A percentile compares a stretch with the other conserved stretches of the same genome.
Conservation (phyloP, 35 echinoderm and acorn worm species). For the Nesometra sesokonis region DNA sequence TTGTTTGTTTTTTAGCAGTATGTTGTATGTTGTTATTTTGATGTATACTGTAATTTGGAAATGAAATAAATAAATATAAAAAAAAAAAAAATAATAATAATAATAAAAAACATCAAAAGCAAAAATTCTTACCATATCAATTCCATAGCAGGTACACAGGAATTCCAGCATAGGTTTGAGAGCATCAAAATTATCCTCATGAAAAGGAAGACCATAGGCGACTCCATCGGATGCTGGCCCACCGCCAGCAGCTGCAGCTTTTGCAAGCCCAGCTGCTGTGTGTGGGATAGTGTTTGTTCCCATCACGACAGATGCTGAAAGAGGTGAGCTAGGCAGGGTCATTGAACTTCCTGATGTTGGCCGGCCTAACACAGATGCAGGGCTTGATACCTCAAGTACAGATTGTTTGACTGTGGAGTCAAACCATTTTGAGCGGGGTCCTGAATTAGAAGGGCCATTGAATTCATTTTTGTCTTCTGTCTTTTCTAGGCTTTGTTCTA, state of each 20-base stretch:
- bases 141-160: constrained; percentile 63
- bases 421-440: neutral
- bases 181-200: constrained; percentile 49
- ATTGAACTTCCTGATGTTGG: neutral
- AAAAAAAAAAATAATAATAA: too few species aligned
- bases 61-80: too few species aligned
- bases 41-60: too few species aligned
- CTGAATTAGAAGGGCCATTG: neutral
- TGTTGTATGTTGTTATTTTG: too few species aligned
- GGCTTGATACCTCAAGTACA: neutral
- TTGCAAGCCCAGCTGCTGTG: constrained; percentile 46
- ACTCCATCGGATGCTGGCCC: constrained; percentile 65
- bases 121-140: constrained; percentile 56
- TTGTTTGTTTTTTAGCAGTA: too few species aligned
- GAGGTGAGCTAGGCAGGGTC: neutral
- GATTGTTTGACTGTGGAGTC: neutral
- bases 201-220: constrained; percentile 54
- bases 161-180: constrained; percentile 74
- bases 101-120: too few species aligned
- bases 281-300: constrained; percentile 54
- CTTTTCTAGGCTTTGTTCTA: neutral
- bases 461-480: neutral
- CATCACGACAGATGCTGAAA: constrained; percentile 36
- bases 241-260: constrained; percentile 62
- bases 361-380: neutral